Conservation (phyloP, 53 echinoderm and acorn worm genomes). For the Arbacia lixula region DNA sequence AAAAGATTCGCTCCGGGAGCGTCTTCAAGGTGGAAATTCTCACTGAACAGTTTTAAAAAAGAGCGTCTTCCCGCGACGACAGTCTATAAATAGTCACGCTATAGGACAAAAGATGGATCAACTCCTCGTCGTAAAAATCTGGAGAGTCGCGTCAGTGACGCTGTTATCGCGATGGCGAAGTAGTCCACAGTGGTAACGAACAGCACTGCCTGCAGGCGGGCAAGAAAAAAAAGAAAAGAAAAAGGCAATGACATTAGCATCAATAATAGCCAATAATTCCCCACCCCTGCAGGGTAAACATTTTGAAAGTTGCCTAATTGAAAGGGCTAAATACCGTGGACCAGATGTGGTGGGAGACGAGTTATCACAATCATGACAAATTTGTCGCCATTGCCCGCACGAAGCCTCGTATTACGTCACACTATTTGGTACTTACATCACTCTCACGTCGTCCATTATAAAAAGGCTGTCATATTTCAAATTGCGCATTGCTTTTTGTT, state of each 20-base stretch:
- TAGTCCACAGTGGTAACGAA: slow-evolving; percentile 4
- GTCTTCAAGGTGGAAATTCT: too few species aligned
- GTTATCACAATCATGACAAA: slow-evolving; percentile 21
- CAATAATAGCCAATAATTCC: slow-evolving; percentile 31
- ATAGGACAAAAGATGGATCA: background rate
- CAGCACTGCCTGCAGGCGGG: slow-evolving; percentile 41
- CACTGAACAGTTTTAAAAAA: too few species aligned
- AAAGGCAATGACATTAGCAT: slow-evolving; percentile 36
- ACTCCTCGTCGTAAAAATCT: background rate
- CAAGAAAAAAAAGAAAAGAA: too few species aligned
- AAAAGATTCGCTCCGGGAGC: too few species aligned
- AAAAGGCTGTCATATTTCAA: too few species aligned
- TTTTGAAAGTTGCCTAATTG: slow-evolving; percentile 9
- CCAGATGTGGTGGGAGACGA: slow-evolving; percentile 10
- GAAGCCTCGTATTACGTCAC: too few species aligned
- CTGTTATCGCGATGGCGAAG: background rate
- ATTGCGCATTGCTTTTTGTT: too few species aligned
- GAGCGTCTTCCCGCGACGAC: too few species aligned
- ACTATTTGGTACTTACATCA: too few species aligned
- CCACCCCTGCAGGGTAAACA: slow-evolving; percentile 19
- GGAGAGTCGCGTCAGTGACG: background rate
- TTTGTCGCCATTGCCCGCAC: slow-evolving; percentile 24
- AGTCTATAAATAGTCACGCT: background rate
- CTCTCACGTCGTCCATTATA: too few species aligned
- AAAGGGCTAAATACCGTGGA: background rate